These are phyloP conservation scores for Glaucidium brasilianum DNA, from an alignment of 2,113 vertebrate species.

Conservation along the genomic window DNA sequence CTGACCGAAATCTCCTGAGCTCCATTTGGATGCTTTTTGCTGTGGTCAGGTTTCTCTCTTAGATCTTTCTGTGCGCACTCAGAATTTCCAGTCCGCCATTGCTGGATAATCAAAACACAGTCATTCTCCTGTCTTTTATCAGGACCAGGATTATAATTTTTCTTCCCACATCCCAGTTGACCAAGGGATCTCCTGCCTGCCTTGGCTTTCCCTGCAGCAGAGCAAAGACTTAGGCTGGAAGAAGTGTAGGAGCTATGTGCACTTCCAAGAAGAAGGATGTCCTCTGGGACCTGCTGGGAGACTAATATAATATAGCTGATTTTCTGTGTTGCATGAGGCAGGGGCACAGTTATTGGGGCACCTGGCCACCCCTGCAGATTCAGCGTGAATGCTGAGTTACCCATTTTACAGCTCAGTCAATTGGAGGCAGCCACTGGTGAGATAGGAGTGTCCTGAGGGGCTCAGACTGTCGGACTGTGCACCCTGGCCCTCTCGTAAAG, in stretches of 20 bases:
- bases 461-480: neutral
- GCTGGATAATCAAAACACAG: fast-evolving
- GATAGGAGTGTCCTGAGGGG: neutral
- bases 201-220: neutral
- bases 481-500: neutral
- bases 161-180: neutral
- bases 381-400: neutral
- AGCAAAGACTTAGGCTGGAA: neutral
- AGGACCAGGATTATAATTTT: neutral
- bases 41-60: neutral
- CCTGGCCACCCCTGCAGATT: neutral
- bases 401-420: neutral
- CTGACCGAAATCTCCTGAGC: neutral
- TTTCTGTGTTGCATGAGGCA: neutral
- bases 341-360: neutral
- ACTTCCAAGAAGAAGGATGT: neutral
- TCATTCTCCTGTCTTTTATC: neutral
- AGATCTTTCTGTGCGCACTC: neutral
- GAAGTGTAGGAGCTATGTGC: neutral
- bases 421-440: neutral
- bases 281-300: neutral
- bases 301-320: neutral
- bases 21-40: neutral
- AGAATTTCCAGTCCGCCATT: neutral
- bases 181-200: neutral